These are phyloP conservation scores for Cheirogaleus major DNA, from an alignment of 2,797 vertebrate genomes.

Conservation along the genomic window DNA sequence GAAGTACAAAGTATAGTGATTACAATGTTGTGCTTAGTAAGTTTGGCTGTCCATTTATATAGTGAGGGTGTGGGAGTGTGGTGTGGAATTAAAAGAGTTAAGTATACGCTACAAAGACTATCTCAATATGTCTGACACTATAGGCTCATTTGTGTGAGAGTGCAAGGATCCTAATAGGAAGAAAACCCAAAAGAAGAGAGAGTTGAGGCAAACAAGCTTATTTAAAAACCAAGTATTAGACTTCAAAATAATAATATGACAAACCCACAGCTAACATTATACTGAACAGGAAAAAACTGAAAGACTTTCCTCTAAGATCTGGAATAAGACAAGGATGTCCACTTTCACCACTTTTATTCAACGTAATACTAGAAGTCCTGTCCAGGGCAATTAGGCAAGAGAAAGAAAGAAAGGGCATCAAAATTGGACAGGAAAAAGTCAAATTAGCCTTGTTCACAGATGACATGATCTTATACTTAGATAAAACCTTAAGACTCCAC, in stretches of 20 bases:
- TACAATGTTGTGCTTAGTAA: neutral
- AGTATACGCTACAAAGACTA: neutral
- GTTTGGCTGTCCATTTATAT: neutral
- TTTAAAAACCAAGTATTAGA: neutral
- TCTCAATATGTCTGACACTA: neutral
- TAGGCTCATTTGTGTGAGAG: neutral
- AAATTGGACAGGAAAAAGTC: neutral
- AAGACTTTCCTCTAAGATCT: neutral
- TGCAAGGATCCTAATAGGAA: neutral
- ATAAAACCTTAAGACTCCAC: neutral
- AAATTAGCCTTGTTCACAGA: neutral
- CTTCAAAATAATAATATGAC: neutral
- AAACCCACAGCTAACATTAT: neutral
- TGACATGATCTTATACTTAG: neutral
- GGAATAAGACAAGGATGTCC: neutral
- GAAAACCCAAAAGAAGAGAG: neutral
- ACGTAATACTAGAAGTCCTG: neutral
- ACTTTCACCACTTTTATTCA: neutral
- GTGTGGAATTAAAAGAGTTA: neutral
- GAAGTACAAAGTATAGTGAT: slow-evolving; percentile 16
- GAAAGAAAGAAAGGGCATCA: neutral
- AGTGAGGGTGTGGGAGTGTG: neutral
- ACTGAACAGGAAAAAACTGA: neutral
- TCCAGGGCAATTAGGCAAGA: neutral
- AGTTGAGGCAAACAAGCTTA: neutral